Base-by-base conservation (phyloP, 2,113 vertebrate species). In the Clupea harengus region DNA sequence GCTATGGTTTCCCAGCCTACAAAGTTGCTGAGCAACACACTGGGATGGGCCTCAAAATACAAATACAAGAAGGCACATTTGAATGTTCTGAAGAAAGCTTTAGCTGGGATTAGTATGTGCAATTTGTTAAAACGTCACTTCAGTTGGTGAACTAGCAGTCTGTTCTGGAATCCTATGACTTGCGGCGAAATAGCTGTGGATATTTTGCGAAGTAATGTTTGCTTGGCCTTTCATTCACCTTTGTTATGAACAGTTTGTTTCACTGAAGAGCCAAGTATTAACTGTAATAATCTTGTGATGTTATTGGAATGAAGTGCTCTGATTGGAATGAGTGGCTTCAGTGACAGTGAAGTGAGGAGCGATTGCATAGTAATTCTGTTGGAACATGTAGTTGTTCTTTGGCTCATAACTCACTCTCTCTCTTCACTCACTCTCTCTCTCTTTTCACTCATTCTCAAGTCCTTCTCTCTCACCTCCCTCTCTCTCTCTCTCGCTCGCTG, bases 181-280 rank as follows among this genome's bases (percentile, higher is more conserved):
- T 78, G 11, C 5, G 39, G 72, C 17, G 28, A 32, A 78, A n/a
- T 64, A 32, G 28, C 72, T 39, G 13, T 78, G 32, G 28, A 78
- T 78, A 78, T 39, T 39, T 78, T 8, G 57, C 47, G 67, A 86
- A 67, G 80, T 45, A 17, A 46, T 64, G 3, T 82, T 45, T 81
- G 47, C 57, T 83, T 87, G 86, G 83, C 81, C 50, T 46, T 15
- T 87, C 50, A 84, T 84, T 81, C 57, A 78, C 72, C 72, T 39
- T 78, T 78, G 72, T 78, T 32, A 28, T 17, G 72, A 28, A 78
- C 28, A 78, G 72, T 78, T 78, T 78, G 72, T 78, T 78, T 78
- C 72, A 28, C 28, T 13, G 32, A 39, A 15, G 72, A 72, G 25
- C n/a, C 64, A 28, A 15, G 64, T 8, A 25, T 72, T 32, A 72